These are phyloP conservation scores for Agrypnia vestita DNA, from an alignment of 1,140 invertebrate genomes.

Conservation along the genomic window DNA sequence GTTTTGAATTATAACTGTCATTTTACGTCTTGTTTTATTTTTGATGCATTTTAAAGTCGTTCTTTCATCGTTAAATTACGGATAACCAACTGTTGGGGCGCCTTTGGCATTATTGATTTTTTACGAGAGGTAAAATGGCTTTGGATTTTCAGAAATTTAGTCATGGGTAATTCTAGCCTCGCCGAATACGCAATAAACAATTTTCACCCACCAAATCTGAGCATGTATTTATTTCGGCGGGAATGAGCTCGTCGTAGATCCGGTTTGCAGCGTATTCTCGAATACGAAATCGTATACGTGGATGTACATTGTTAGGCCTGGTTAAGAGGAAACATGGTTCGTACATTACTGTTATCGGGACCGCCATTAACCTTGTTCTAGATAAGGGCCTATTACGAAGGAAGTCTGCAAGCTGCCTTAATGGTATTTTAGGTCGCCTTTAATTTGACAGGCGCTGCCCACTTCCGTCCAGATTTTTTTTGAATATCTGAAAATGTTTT, in stretches of 20 bases:
- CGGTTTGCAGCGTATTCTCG: conserved; percentile 26
- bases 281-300: neutral
- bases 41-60: neutral
- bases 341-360: conserved; percentile 22
- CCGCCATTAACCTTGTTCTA: conserved; percentile 24
- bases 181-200: conserved; percentile 20
- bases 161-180: conserved; percentile 7
- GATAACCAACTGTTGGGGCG: conserved; percentile 42
- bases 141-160: conserved; percentile 44
- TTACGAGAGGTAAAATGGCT: conserved; percentile 31
- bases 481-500: neutral
- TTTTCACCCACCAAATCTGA: neutral
- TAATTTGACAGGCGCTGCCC: neutral
- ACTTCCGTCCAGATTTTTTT: neutral
- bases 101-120: conserved; percentile 44
- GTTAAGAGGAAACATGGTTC: neutral
- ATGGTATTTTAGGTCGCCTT: too few species aligned
- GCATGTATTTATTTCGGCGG: too few species aligned
- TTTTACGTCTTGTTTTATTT: neutral
- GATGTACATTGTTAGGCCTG: conserved; percentile 9
- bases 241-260: neutral
- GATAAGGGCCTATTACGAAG: conserved; percentile 1
- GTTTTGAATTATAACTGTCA: neutral
- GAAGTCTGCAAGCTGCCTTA: too few species aligned
- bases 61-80: conserved; percentile 1